Evolutionary conservation across 1,140 invertebrate species (phyloP).

Genomic region (Tetragnatha versicolor): DNA sequence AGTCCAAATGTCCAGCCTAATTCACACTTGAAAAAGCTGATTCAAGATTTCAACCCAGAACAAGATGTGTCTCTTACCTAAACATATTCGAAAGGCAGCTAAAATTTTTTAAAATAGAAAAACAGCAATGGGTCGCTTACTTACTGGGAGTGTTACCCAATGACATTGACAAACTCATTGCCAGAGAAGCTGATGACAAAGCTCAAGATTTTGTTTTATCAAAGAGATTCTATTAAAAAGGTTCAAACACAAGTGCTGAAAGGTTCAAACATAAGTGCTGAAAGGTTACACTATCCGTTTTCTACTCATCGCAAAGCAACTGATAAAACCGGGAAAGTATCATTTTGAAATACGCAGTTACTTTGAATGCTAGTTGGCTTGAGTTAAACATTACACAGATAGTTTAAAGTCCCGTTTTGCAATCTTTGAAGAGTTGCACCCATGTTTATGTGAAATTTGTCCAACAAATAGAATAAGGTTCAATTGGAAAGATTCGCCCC

Average conservation of each 20-base stretch:
- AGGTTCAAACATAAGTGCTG: too few species aligned
- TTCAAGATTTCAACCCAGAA: background rate
- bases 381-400: too few species aligned
- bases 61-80: background rate
- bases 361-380: too few species aligned
- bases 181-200: background rate
- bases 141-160: background rate
- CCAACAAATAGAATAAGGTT: too few species aligned
- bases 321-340: background rate
- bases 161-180: background rate
- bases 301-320: background rate
- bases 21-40: background rate
- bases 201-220: background rate
- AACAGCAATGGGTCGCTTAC: background rate
- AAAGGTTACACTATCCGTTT: background rate
- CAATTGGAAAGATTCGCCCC: too few species aligned
- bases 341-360: too few species aligned
- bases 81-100: background rate
- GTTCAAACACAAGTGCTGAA: too few species aligned
- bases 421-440: too few species aligned
- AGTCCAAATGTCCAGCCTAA: too few species aligned
- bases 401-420: too few species aligned
- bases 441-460: too few species aligned
- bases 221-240: background rate
- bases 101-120: background rate